Percentiles rank a stretch among this genome's conserved stretches.
Evolutionary conservation across 2,888 invertebrate genomes (phyloP).

Genomic region (Eledona agricola): DNA sequence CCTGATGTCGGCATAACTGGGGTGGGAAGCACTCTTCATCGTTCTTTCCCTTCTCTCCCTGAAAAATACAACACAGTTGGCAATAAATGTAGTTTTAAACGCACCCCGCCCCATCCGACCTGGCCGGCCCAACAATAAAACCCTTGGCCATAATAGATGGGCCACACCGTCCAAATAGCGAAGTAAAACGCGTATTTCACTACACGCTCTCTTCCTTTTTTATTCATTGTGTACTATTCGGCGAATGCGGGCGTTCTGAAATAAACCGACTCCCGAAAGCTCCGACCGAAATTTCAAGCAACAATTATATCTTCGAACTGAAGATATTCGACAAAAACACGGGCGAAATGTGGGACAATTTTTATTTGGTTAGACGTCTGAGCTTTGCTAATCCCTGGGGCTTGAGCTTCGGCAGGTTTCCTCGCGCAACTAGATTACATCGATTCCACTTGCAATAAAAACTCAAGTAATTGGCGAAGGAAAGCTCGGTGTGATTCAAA

Average conservation of each 20-base stretch:
- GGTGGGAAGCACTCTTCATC: constrained; percentile 31
- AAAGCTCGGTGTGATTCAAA: no score
- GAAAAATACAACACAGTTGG: constrained; percentile 32
- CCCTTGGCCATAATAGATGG: constrained; percentile 58
- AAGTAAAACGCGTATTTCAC: constrained; percentile 42
- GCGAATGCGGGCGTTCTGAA: constrained; percentile 33
- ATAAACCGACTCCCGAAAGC: constrained; percentile 35
- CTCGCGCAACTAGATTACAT: constrained; percentile 42
- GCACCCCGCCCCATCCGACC: constrained; percentile 45
- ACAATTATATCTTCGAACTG: constrained; percentile 15
- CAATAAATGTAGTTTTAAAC: constrained; percentile 40
- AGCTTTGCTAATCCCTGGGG: constrained; percentile 46
- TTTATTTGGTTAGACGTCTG: constrained; percentile 40
- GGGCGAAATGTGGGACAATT: constrained; percentile 42
- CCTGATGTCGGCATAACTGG: not conserved
- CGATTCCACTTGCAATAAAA: no score
- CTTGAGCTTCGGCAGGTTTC: constrained; percentile 47
- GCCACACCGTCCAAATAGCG: constrained; percentile 44
- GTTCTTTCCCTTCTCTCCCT: constrained; percentile 12
- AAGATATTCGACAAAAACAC: constrained; percentile 34
- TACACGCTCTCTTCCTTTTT: constrained; percentile 35
- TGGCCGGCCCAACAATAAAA: constrained; percentile 57
- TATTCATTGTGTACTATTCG: constrained; percentile 38
- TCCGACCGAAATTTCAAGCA: constrained; percentile 6
- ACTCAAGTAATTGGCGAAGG: no score